Evolutionary conservation across 2,888 invertebrate species (phyloP).

Genomic region (Drosophila mercatorum): DNA sequence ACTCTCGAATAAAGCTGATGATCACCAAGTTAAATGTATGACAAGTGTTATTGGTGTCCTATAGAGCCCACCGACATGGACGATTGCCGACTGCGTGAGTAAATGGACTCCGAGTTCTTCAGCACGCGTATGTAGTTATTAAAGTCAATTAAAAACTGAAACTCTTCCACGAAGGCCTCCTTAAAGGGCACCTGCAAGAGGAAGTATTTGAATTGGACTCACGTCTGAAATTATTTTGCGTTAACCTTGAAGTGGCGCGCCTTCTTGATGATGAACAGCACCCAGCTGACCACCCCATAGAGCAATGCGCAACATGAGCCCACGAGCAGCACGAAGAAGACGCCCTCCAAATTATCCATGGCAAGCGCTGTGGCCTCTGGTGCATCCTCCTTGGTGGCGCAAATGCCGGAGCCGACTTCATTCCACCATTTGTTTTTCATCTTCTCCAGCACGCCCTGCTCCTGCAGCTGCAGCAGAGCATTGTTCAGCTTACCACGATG

Average conservation of each 20-base stretch:
- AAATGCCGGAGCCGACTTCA: constrained; percentile 91
- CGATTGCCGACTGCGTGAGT: constrained; percentile 82
- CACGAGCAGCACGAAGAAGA: constrained; percentile 87
- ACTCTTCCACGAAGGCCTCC: constrained; percentile 89
- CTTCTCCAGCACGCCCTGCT: constrained; percentile 90
- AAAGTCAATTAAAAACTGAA: constrained; percentile 90
- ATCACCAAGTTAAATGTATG: constrained; percentile 31
- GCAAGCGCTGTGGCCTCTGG: constrained; percentile 85
- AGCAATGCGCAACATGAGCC: constrained; percentile 84
- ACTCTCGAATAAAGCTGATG: constrained; percentile 44
- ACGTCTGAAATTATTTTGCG: background rate
- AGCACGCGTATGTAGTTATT: constrained; percentile 89
- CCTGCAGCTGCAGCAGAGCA: constrained; percentile 93
- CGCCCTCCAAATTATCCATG: constrained; percentile 88
- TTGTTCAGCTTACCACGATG: constrained; percentile 91
- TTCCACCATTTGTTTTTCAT: constrained; percentile 97
- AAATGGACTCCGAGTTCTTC: constrained; percentile 84
- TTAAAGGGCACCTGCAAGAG: constrained; percentile 87
- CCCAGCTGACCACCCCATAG: constrained; percentile 82
- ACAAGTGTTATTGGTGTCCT: constrained; percentile 51
- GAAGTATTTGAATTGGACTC: background rate
- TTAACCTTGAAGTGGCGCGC: constrained; percentile 80
- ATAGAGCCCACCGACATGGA: constrained; percentile 79
- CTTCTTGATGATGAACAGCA: constrained; percentile 76
- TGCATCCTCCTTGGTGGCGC: constrained; percentile 84